These are phyloP conservation scores for Hirtodrosophila duncani DNA, from an alignment of 2,888 invertebrate species.

Conservation along the genomic window DNA sequence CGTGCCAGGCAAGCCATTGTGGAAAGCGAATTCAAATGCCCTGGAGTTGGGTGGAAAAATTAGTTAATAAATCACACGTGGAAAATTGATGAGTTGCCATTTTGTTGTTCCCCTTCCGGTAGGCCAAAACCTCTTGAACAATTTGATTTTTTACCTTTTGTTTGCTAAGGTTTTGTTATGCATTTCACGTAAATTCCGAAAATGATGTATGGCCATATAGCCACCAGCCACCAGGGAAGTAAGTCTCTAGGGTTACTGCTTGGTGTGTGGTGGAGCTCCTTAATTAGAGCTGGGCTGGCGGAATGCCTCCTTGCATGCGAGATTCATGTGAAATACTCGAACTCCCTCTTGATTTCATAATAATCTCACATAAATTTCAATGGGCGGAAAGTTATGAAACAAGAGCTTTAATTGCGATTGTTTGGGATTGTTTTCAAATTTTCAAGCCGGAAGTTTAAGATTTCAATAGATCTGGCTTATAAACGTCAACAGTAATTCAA, in stretches of 20 bases:
- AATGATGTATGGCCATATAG: slow-evolving; percentile 54
- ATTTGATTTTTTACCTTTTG: slow-evolving; percentile 39
- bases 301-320: slow-evolving; percentile 39
- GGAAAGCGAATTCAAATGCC: slow-evolving; percentile 67
- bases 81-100: slow-evolving; percentile 68
- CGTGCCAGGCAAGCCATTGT: slow-evolving; percentile 57
- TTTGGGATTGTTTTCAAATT: slow-evolving; percentile 25
- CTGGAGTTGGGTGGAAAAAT: slow-evolving; percentile 61
- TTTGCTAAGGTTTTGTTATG: slow-evolving; percentile 40
- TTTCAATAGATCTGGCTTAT: slow-evolving; percentile 18
- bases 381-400: slow-evolving; percentile 23
- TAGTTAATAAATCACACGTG: slow-evolving; percentile 71
- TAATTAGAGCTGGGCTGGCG: slow-evolving; percentile 35
- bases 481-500: slow-evolving; percentile 13
- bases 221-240: slow-evolving; percentile 5
- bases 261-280: no score
- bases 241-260: slow-evolving; percentile 35
- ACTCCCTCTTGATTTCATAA: no score
- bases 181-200: slow-evolving; percentile 57
- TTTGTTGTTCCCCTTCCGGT: slow-evolving; percentile 29
- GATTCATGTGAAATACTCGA: slow-evolving; percentile 30
- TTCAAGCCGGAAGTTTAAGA: slow-evolving; percentile 44
- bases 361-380: neutral
- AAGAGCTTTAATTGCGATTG: slow-evolving; percentile 37
- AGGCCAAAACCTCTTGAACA: slow-evolving; percentile 28